phyloP scores from a whole-genome alignment of 2,113 vertebrate genomes.

The Vulpes ferrilata region DNA sequence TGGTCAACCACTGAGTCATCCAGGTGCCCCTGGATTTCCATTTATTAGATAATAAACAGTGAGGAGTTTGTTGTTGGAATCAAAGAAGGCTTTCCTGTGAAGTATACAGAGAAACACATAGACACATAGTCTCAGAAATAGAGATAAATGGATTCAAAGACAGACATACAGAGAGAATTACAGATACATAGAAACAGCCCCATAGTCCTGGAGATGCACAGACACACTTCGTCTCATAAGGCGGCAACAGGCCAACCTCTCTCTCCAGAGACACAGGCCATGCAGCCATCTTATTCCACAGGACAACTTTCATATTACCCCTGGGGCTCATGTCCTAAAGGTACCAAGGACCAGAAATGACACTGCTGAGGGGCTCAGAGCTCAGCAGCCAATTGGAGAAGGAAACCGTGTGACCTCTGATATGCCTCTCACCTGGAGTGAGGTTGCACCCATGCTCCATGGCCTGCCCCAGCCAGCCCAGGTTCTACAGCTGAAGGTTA shows the following conservation, averaged over 20 bases:
- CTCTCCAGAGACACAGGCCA: not conserved
- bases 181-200: not conserved
- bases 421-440: not conserved
- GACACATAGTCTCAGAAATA: slow-evolving; percentile 31
- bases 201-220: not conserved
- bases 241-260: not conserved
- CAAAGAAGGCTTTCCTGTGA: slow-evolving; percentile 22
- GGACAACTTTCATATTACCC: not conserved
- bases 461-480: not conserved
- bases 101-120: slow-evolving; percentile 15
- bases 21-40: not conserved
- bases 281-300: not conserved
- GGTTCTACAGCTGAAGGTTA: slow-evolving; percentile 68
- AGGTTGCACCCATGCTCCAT: not conserved
- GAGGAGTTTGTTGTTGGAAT: slow-evolving; percentile 25
- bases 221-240: not conserved
- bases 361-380: not conserved
- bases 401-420: not conserved
- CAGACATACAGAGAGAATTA: not conserved
- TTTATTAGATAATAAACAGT: slow-evolving; percentile 63
- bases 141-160: not conserved
- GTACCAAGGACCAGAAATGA: not conserved
- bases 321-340: not conserved
- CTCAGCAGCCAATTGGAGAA: not conserved
- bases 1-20: no score